phyloP scores from a whole-genome alignment of 2,888 invertebrate genomes.

The Dysmachus trigonus region DNA sequence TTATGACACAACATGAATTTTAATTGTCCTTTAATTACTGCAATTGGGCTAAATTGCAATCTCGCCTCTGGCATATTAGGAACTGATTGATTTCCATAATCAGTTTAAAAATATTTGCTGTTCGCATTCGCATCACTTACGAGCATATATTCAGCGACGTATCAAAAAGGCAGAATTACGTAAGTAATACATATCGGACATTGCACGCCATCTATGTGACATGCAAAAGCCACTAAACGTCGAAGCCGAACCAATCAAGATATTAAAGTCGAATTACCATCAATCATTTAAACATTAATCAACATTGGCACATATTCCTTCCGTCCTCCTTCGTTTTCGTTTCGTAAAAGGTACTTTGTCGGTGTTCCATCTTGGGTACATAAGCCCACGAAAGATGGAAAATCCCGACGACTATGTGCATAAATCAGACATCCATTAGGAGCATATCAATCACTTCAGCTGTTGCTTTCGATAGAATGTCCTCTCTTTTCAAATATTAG shows the following conservation, averaged over 20 bases:
- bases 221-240: constrained; percentile 25
- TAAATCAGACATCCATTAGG: constrained; percentile 49
- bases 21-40: neutral
- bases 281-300: constrained; percentile 49
- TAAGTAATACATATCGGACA: neutral
- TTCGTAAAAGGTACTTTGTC: neutral
- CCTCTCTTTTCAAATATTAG: neutral
- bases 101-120: neutral
- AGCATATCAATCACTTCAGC: constrained; percentile 45
- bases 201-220: constrained; percentile 1
- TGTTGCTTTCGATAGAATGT: constrained; percentile 20
- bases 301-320: constrained; percentile 21
- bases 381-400: neutral
- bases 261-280: constrained; percentile 44
- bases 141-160: neutral
- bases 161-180: neutral
- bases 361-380: neutral
- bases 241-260: constrained; percentile 30
- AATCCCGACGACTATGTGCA: constrained; percentile 35
- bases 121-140: neutral
- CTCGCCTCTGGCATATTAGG: neutral
- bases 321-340: neutral
- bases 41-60: neutral
- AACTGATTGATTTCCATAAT: neutral
- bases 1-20: neutral